Percentiles rank a stretch among this genome's conserved stretches.
phyloP scores from a whole-genome alignment of 2,888 invertebrate species.

The Buathra laborator region DNA sequence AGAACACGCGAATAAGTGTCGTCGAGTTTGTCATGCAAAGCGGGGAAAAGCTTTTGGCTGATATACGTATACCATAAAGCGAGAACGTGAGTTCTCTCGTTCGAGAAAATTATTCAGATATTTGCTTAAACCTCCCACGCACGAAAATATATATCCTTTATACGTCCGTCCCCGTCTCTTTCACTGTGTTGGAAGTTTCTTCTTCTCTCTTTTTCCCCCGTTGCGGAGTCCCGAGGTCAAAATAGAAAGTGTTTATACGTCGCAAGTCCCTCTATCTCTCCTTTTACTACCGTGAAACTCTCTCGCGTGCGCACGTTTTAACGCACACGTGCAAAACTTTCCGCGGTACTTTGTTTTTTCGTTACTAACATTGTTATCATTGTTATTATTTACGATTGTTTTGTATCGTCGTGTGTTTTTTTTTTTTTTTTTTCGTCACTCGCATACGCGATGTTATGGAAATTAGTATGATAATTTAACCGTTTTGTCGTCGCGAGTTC shows the following conservation, averaged over 20 bases:
- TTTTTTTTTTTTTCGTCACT: conserved; percentile 36
- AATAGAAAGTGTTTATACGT: conserved; percentile 79
- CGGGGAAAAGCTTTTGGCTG: not conserved
- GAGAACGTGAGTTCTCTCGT: conserved; percentile 3
- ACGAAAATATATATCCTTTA: not conserved
- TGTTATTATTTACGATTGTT: not conserved
- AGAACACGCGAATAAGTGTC: not conserved
- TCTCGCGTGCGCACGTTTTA: conserved; percentile 8
- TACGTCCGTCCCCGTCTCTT: conserved; percentile 7
- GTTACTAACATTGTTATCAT: not conserved
- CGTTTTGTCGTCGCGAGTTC: not conserved
- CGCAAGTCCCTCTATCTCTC: conserved; percentile 40
- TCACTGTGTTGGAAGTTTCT: not conserved
- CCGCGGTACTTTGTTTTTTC: not conserved
- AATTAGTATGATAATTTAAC: not conserved
- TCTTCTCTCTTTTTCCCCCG: conserved; percentile 28
- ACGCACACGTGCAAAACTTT: conserved; percentile 51
- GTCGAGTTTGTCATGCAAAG: conserved; percentile 7
- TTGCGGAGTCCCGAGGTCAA: conserved; percentile 75
- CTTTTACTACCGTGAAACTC: conserved; percentile 19
- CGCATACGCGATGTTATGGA: not conserved
- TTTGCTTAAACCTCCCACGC: conserved; percentile 61
- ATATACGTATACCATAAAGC: not conserved
- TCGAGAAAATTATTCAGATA: conserved; percentile 54
- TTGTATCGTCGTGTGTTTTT: not conserved